Evolutionary conservation across 2,113 vertebrate species (phyloP), one percentile per base, ranked within the genome.

Genomic region (Ivindomyrus marchei): DNA sequence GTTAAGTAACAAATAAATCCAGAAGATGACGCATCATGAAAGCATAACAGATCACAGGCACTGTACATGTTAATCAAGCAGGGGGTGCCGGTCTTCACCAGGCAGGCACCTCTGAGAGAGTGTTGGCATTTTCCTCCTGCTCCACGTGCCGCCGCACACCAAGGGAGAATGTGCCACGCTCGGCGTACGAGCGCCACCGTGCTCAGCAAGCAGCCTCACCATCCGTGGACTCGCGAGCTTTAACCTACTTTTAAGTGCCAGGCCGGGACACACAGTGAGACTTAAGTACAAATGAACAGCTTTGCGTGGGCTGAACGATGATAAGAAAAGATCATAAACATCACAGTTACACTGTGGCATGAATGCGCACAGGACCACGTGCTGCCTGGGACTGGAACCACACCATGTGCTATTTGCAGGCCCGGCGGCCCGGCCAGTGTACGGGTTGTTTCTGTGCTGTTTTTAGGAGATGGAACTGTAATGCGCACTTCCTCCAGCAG

Each of bases 401-500:
- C 89, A 66, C 62, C 87, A 91, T 87, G 88, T 88, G 21, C 89
- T 87, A 88, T 91, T 91, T 90, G 91, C 91, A 91, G 85, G 11
- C 62, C 10, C 62, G 62, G 24, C 62, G 24, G n/a, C n/a, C 62
- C 3, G 10, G n/a, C 27, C 62, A 31, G n/a, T 31, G 62, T 70
- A 70, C 62, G n/a, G n/a, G 27, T 27, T 66, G 62, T 66, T 66
- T 66, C 90, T 47, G 80, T 90, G 85, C 88, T 53, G 88, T 89
- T 91, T 90, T 89, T 70, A 91, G 90, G 89, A 89, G 90, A 89
- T 89, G 88, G 70, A n/a, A 80, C 56, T 89, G 47, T 87, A 87
- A 91, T 87, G 88, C 85, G 24, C 66, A 88, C 89, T 91, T 89
- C 89, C 88, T 89, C 42, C 39, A 39, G 90, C 49, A 50, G 49